phyloP scores from a whole-genome alignment of 2,113 vertebrate species.

The rat (Rattus norvegicus) region GRCr8 NC_086033.1:58155001-58155500 shows the following conservation, averaged over 20 bases:
- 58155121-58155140: not conserved
- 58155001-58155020: not conserved
- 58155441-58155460: constrained; percentile 48
- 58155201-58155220: constrained; percentile 39
- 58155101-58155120: not conserved
- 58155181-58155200: constrained; percentile 7
- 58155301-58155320: constrained; percentile 46
- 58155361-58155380: constrained; percentile 8
- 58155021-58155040: not conserved
- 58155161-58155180: not conserved
- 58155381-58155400: constrained; percentile 48
- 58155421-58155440: constrained; percentile 47
- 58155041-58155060: not conserved
- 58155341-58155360: constrained; percentile 29
- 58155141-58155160: constrained; percentile 36
- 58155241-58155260: not conserved
- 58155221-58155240: constrained; percentile 1
- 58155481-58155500: constrained; percentile 54
- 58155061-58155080: not conserved
- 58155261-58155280: not conserved
- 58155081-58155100: not conserved
- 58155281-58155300: constrained; percentile 34
- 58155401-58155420: constrained; percentile 58
- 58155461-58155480: constrained; percentile 26
- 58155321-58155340: constrained; percentile 44